Evolutionary conservation across 2,888 invertebrate species (phyloP), one percentile per base, ranked within the genome.

Genomic region (Timema podura): DNA sequence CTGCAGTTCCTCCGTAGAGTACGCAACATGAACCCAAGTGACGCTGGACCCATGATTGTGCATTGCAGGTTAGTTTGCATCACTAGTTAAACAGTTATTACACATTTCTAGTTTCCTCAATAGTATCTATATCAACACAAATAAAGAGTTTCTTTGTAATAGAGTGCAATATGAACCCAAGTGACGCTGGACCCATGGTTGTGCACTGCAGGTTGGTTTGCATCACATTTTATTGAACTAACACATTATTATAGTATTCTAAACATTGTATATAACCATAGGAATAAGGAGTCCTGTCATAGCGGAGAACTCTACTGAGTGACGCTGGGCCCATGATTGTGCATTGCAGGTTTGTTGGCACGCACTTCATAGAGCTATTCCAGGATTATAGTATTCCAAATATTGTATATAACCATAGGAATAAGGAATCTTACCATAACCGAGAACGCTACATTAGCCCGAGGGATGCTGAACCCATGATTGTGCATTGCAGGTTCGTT

Each of bases 1-100:
- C 85, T 99, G 75, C 96, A 98, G 83, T 99, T 99, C 84, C 85
- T 99, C 78, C 89, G 95, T 68, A 89, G 99, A 72, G 97, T 99
- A 15, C 91, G 93, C 75, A 91, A 92, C 71, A 83, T 96, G 76
- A 97, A 96, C 79, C 94, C 96, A 0, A 86, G 90, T 6, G 97
- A 98, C 75, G 91, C 95, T 61, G 98, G 98, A 0, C 98, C 98
- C 0, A 88, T 98, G 76, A 89, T 97, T 13, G 95, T 96, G 0
- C 98, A 98, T 81, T 98, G 98, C 83, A 85, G 84, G 83, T 84
- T 73, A 70, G 72, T 30, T 30, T 30, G 30, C 30, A 30, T 30
- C 30, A 30, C 30, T 30, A 30, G 30, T 30, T 30, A 30, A 30
- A 30, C 30, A 30, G 30, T 30, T 30, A 30, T 30, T 30, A 30